Base-by-base conservation (phyloP, 2,797 vertebrate genomes). In the Enteromius paludinosus region DNA sequence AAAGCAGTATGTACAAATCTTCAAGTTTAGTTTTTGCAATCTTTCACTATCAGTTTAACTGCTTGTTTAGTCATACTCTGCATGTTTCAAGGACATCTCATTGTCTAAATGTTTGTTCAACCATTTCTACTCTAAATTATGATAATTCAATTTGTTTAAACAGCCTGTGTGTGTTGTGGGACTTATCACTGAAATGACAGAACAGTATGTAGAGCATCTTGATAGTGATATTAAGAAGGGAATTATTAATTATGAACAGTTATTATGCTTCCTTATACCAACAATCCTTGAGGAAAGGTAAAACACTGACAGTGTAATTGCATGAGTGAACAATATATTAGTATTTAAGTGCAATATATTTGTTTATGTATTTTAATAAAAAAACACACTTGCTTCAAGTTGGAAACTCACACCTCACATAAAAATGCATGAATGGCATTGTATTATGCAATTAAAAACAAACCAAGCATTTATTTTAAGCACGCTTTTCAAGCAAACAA, bases 31-130 rank as follows among this genome's bases (percentile, higher is more conserved):
- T 0, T 64, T 45, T 64, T 47, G 45, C 15, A 25, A 5, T 45
- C 41, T 12, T 62, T 62, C 9, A n/a, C 56, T 43, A 77, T 62
- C 38, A 20, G 74, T 77, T 76, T 20, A 62, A 35, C 56, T 28
- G 74, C 43, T 45, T 77, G 25, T 64, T 77, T 77, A 77, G 74
- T 64, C 74, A 77, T 77, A 45, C 74, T 77, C 17, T n/a, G 64
- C 49, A 79, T 79, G 65, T 28, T 56, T 38, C 23, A 70, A 20
- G 17, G 49, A 20, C n/a, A 79, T 79, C 23, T 43, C 9, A 69
- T 23, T 54, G 33, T 23, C 45, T 62, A 62, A 77, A 76, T 69
- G 65, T 79, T 79, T 79, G 78, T 79, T 52, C 64, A 79, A 20
- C n/a, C 10, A 62, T 28, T 61, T 64, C 41, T 47, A 43, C 64